Percentiles rank a stretch among this genome's conserved stretches.
phyloP scores from a whole-genome alignment of 2,888 invertebrate species.

The Drosophila anomalata region DNA sequence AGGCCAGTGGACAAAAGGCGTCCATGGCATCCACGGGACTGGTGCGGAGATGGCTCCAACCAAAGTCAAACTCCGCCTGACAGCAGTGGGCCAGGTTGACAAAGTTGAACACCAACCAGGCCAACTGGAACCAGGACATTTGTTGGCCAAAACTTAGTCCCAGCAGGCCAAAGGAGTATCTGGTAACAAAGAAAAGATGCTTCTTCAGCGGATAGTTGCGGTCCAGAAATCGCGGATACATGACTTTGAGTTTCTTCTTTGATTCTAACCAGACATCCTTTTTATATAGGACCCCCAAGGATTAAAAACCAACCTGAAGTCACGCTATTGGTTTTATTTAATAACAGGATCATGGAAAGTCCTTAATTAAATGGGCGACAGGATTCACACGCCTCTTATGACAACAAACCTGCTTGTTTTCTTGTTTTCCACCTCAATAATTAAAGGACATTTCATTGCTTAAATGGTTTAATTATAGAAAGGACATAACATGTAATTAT shows the following conservation, averaged over 20 bases:
- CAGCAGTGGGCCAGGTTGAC: conserved; percentile 64
- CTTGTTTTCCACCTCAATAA: conserved; percentile 2
- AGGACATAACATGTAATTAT: neutral
- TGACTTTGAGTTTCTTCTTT: conserved; percentile 18
- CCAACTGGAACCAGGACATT: conserved; percentile 14
- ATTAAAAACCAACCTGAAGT: conserved; percentile 13
- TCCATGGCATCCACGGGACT: conserved; percentile 68
- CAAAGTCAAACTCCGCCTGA: conserved; percentile 66
- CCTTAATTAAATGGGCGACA: conserved; percentile 31
- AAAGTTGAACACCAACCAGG: conserved; percentile 63
- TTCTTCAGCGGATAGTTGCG: conserved; percentile 55
- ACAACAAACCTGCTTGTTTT: neutral
- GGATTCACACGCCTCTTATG: conserved; percentile 13
- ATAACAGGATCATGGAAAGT: conserved; percentile 45
- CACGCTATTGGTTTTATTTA: conserved; percentile 33
- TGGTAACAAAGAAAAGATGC: conserved; percentile 63
- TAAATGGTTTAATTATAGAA: neutral
- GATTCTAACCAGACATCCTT: conserved; percentile 7
- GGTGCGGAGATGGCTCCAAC: conserved; percentile 52
- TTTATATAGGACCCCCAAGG: conserved; percentile 31
- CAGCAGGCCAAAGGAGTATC: conserved; percentile 56
- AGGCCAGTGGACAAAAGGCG: conserved; percentile 68
- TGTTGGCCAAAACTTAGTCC: conserved; percentile 50
- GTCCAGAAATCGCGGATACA: conserved; percentile 61
- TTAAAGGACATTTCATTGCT: neutral